These are phyloP conservation scores for Cremastobaeus sp. DNA, from an alignment of 2,888 invertebrate genomes.

Conservation along the genomic window DNA sequence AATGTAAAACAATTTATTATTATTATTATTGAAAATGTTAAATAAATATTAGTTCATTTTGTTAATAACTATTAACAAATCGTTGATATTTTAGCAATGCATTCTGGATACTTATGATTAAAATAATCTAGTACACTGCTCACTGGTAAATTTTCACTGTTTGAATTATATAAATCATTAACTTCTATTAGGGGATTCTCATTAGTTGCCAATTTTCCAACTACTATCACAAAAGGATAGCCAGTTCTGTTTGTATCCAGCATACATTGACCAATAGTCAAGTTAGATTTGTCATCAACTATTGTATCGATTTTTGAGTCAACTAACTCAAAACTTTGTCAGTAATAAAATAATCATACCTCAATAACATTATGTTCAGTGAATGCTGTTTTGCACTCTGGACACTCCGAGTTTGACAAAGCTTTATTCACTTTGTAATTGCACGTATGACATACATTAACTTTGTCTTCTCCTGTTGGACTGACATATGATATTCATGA, in stretches of 20 bases:
- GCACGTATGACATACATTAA: slow-evolving; percentile 84
- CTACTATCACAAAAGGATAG: slow-evolving; percentile 87
- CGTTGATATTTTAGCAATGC: not conserved
- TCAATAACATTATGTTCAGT: slow-evolving; percentile 50
- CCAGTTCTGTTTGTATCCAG: slow-evolving; percentile 85
- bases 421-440: slow-evolving; percentile 80
- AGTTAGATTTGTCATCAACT: slow-evolving; percentile 87
- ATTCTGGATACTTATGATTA: slow-evolving; percentile 21
- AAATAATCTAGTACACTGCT: slow-evolving; percentile 42
- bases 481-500: slow-evolving; percentile 94
- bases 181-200: slow-evolving; percentile 81
- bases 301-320: slow-evolving; percentile 82
- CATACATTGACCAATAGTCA: slow-evolving; percentile 91
- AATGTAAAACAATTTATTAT: too few relatives aligned
- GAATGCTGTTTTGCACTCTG: slow-evolving; percentile 49
- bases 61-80: too few relatives aligned
- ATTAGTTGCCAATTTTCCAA: slow-evolving; percentile 83
- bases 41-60: too few relatives aligned
- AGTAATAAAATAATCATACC: slow-evolving; percentile 29
- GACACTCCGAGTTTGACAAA: slow-evolving; percentile 70
- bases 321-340: slow-evolving; percentile 53
- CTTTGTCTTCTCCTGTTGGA: slow-evolving; percentile 88
- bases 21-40: too few relatives aligned
- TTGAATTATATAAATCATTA: slow-evolving; percentile 76
- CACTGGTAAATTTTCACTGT: slow-evolving; percentile 38